phyloP scores from a whole-genome alignment of 2,797 vertebrate genomes.

The Phyllotis vaccarum region DNA sequence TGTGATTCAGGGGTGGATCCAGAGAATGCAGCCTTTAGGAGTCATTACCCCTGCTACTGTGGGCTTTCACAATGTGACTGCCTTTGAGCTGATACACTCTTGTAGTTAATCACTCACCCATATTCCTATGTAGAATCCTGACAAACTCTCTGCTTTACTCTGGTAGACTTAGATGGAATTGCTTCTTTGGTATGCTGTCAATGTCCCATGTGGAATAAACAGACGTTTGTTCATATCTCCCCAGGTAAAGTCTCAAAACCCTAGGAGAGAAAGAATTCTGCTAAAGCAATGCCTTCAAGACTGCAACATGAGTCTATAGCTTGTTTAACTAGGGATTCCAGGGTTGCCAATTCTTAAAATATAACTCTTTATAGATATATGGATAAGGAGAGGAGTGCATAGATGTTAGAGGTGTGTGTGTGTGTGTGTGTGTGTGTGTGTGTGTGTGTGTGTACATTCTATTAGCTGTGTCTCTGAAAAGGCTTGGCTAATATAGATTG shows the following conservation, averaged over 20 bases:
- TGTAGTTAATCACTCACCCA: neutral
- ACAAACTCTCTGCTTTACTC: neutral
- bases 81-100: neutral
- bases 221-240: neutral
- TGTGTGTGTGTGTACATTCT: neutral
- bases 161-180: neutral
- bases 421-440: neutral
- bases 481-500: neutral
- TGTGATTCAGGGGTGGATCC: neutral
- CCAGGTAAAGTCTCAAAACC: neutral
- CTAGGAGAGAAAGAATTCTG: neutral
- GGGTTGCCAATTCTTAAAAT: neutral
- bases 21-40: neutral
- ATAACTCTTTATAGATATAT: neutral
- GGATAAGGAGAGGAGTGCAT: neutral
- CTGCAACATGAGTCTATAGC: neutral
- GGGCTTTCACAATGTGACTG: neutral
- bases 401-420: neutral
- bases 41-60: neutral
- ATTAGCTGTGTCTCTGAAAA: neutral
- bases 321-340: neutral
- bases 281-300: neutral
- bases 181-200: neutral
- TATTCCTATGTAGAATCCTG: neutral
- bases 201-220: neutral